A percentile compares a stretch with the other conserved stretches of the same genome.
Conservation (phyloP, 2,113 vertebrate species). For the Mirounga angustirostris region DNA sequence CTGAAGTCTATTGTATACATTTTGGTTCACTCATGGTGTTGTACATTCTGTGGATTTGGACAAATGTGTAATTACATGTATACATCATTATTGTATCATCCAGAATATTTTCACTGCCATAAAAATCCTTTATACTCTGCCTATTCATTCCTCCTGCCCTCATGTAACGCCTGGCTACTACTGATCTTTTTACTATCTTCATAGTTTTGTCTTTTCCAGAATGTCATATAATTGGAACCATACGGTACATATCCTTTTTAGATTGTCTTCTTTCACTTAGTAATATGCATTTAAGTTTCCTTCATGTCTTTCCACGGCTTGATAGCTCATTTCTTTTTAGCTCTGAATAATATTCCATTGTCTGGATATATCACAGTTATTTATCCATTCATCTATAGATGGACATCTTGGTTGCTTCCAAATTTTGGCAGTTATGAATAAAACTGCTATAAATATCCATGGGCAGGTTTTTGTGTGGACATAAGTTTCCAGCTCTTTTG, state of each 20-base stretch:
- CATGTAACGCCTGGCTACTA: too few species aligned
- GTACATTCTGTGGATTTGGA: background rate
- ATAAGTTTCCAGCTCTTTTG: background rate
- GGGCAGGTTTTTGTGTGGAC: background rate
- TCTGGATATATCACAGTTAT: background rate
- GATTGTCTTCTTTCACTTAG: background rate
- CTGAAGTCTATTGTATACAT: background rate
- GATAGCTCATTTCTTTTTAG: background rate
- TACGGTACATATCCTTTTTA: background rate
- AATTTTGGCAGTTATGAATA: background rate
- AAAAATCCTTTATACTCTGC: too few species aligned
- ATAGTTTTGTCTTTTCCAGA: background rate
- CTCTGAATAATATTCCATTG: background rate
- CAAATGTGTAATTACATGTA: background rate
- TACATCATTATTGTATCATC: too few species aligned
- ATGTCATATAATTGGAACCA: background rate
- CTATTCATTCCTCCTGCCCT: too few species aligned
- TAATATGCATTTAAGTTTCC: background rate
- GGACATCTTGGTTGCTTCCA: background rate
- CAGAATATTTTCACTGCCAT: background rate
- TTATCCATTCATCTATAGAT: background rate
- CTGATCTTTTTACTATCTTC: background rate
- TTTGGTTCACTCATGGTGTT: background rate
- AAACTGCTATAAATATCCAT: background rate
- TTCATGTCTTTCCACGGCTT: background rate